Conservation (phyloP, 2,888 invertebrate genomes). For the Herminia tarsipennalis region DNA sequence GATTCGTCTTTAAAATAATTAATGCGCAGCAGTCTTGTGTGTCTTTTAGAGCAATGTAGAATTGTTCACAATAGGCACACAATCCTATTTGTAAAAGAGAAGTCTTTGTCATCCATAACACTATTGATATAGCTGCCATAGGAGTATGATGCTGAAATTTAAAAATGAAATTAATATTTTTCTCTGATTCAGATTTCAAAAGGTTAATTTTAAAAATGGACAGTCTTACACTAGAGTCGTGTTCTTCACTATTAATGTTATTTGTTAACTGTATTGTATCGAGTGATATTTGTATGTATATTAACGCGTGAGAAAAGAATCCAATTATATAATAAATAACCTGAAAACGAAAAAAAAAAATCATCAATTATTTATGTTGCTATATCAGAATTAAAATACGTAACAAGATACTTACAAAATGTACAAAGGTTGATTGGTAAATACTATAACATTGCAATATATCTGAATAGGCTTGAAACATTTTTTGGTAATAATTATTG, state of each 20-base stretch:
- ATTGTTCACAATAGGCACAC: constrained; percentile 6
- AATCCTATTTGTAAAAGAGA: background rate
- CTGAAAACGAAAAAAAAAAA: constrained; percentile 15
- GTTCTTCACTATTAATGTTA: too few species aligned
- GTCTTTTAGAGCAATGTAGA: constrained; percentile 14
- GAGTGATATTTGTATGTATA: constrained; percentile 6
- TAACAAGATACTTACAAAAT: constrained; percentile 18
- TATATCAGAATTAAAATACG: too few species aligned
- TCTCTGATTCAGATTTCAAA: too few species aligned
- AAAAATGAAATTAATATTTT: too few species aligned
- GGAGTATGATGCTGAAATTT: too few species aligned
- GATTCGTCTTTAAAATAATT: constrained; percentile 3
- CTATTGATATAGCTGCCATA: too few species aligned
- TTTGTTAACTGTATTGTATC: too few species aligned
- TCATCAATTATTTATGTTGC: background rate
- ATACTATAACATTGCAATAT: constrained; percentile 20
- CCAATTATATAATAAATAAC: constrained; percentile 9
- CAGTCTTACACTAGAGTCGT: too few species aligned
- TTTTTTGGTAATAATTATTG: background rate
- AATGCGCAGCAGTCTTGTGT: constrained; percentile 16
- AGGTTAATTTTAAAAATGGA: too few species aligned
- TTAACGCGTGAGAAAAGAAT: constrained; percentile 5
- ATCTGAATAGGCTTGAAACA: constrained; percentile 15
- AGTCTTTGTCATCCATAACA: constrained; percentile 4
- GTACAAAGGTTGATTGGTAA: constrained; percentile 3